Base-by-base conservation (phyloP, 2,113 vertebrate genomes). In the Carassius auratus region DNA sequence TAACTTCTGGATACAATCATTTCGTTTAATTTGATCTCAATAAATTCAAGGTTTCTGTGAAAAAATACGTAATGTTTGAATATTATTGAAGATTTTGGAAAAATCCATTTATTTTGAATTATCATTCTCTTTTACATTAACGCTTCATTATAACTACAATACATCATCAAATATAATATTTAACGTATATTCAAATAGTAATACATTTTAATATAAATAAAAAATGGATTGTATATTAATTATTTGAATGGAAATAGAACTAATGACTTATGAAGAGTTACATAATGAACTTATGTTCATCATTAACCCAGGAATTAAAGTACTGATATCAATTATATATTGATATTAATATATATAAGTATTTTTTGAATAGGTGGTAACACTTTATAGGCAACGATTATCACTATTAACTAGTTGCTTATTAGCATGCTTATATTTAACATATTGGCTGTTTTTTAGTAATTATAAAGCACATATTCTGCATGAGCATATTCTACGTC, bases 1-100 rank as follows among this genome's bases (percentile, higher is more conserved):
- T 57, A 81, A 83, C 86, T 77, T 84, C 66, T 84, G 71, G 42
- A 79, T 66, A 68, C 23, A 19, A 77, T 68, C 30, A 78, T 76
- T 83, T 75, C 15, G 64, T 74, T 84, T 62, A 59, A 78, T 62
- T 50, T 61, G 26, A 78, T 57, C n/a, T 52, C 21, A 42, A 59
- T 30, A 73, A 64, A 69, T 59, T 57, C 23, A 36, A 21, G 23
- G 38, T 33, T 71, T 83, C 12, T 36, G 6, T 15, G 30, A 19
- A 45, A 42, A 42, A 21, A 33, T 33, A 33, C 5, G 5, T 15
- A 15, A 52, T 1, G 50, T 52, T 52, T 52, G 33, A 83, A 38
- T 38, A 57, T 30, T 69, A 50, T 1, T 52, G 42, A 68, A 81
- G 42, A 23, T 45, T 8, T 45, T 45, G 9, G 42, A 45, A 45